These are phyloP conservation scores for Triplophysa yarkandensis DNA, from an alignment of 2,797 vertebrate genomes.

Conservation along the genomic window DNA sequence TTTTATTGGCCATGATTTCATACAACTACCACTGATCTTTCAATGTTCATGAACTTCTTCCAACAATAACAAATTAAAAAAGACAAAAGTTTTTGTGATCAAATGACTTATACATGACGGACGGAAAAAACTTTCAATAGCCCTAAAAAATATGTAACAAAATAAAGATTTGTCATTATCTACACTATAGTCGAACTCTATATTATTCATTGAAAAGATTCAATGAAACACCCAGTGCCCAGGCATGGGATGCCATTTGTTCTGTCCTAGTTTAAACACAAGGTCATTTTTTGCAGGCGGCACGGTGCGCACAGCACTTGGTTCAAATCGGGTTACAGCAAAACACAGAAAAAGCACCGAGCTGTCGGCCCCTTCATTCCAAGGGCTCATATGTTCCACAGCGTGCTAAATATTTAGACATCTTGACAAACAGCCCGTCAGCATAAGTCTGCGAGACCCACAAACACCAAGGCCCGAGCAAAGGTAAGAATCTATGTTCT, in stretches of 20 bases:
- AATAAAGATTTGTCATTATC: too few species aligned
- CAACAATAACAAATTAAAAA: background rate
- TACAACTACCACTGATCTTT: background rate
- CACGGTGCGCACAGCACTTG: background rate
- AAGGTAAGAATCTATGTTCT: constrained; percentile 32
- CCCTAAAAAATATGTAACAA: too few species aligned
- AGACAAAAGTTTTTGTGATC: too few species aligned
- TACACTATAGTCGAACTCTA: too few species aligned
- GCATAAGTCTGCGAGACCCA: constrained; percentile 29
- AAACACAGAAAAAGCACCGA: constrained; percentile 14
- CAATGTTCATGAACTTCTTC: background rate
- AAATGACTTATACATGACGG: too few species aligned
- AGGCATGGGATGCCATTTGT: background rate
- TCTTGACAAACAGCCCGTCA: constrained; percentile 47
- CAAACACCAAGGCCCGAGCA: constrained; percentile 24
- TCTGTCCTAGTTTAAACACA: constrained; percentile 18
- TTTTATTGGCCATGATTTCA: background rate
- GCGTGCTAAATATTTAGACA: constrained; percentile 47
- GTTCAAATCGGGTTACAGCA: constrained; percentile 32
- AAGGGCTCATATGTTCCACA: constrained; percentile 36
- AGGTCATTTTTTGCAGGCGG: background rate
- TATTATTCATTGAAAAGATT: background rate
- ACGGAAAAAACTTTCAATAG: too few species aligned
- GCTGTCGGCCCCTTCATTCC: constrained; percentile 27
- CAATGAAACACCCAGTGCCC: background rate